Base-by-base conservation (phyloP, 1,140 invertebrate genomes). In the Chrysopa pallens region DNA sequence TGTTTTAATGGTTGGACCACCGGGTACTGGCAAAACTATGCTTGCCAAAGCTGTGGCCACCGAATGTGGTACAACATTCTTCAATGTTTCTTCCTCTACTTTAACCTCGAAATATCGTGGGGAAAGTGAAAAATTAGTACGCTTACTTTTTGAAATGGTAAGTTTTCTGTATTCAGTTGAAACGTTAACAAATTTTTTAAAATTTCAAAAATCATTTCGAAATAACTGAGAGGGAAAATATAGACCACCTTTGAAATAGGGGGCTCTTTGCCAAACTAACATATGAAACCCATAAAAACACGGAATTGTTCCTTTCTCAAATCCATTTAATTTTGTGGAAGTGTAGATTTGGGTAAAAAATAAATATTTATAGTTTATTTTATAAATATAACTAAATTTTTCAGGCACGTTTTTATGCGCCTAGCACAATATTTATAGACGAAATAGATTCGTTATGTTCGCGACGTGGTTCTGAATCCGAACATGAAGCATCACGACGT, bases 361-460 rank as follows among this genome's bases (percentile, higher is more conserved):
- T n/a, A n/a, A n/a, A n/a, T n/a, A n/a, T n/a, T n/a, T n/a, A n/a
- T n/a, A n/a, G n/a, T n/a, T n/a, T n/a, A n/a, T n/a, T n/a, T n/a
- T n/a, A n/a, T n/a, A n/a, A n/a, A n/a, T n/a, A n/a, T n/a, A n/a
- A n/a, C n/a, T n/a, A n/a, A n/a, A n/a, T n/a, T n/a, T n/a, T 67
- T 23, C 60, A 90, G 86, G 94, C 94, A 6, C 70, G 94, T 50
- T 98, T 96, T 70, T 96, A 98, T 73, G 93, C 96, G 40, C 96
- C 96, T 11, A 93, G 89, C 54, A 98, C 94, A 36, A 98, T 99
- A 52, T 99, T 99, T 63, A 94, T 99, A 45, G 96, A 99, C 67
- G 96, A 99, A 74, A 98, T 99, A 45, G 96, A 99, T 69, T 96
- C 94, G 6, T 66, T 99, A 39, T 98, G 94, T 63, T 96, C 92